phyloP scores from a whole-genome alignment of 2,888 invertebrate species.

The Rhamphomyia laevipes region DNA sequence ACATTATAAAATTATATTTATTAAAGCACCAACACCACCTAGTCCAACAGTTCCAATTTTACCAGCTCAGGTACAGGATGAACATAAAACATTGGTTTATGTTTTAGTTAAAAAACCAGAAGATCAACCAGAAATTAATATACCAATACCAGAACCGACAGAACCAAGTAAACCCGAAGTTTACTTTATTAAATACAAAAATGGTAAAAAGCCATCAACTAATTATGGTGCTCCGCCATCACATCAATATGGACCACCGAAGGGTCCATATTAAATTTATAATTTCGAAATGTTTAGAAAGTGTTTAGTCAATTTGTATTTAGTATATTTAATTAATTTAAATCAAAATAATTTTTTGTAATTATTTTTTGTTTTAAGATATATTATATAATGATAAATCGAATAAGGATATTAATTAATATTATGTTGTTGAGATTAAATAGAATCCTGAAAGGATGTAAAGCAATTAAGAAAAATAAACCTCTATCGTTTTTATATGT shows the following conservation, averaged over 20 bases:
- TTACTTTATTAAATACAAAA: constrained; percentile 72
- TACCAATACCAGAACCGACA: constrained; percentile 70
- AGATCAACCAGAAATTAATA: constrained; percentile 63
- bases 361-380: too few relatives aligned
- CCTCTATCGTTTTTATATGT: too few relatives aligned
- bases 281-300: too few relatives aligned
- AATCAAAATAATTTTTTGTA: too few relatives aligned
- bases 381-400: too few relatives aligned
- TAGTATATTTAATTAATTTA: too few relatives aligned
- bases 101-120: constrained; percentile 83
- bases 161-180: constrained; percentile 83
- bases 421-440: too few relatives aligned
- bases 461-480: too few relatives aligned
- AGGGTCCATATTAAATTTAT: constrained; percentile 10
- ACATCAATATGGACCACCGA: constrained; percentile 27
- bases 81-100: constrained; percentile 81
- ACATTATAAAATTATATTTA: constrained; percentile 47
- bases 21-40: constrained; percentile 43
- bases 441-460: too few relatives aligned
- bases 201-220: constrained; percentile 28
- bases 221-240: constrained; percentile 30
- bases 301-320: too few relatives aligned
- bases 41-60: constrained; percentile 40
- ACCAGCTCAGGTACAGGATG: constrained; percentile 65
- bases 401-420: too few relatives aligned